Base-by-base conservation (phyloP, 2,797 vertebrate species). In the Lepidocolaptes lacrymiger region DNA sequence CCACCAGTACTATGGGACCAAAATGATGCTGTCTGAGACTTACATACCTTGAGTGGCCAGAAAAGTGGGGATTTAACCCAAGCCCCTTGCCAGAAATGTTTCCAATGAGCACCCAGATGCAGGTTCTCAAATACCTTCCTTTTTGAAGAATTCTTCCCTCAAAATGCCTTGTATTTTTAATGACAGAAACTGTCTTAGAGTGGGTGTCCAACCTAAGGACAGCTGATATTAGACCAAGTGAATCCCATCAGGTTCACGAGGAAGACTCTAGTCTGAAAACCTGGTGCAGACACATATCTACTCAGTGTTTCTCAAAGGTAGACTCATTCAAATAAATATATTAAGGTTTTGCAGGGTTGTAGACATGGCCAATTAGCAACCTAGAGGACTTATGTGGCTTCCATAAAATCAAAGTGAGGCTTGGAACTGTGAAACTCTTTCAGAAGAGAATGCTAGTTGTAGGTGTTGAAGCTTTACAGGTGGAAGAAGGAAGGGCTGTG, bases 231-330 rank as follows among this genome's bases (percentile, higher is more conserved):
- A 34, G 23, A 20, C 52, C 7, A 30, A 20, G 24, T 11, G 22
- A 68, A 78, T 54, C 20, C 11, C 51, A 48, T 15, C 8, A 34
- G 27, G 39, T 56, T 20, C 37, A 12, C 8, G 37, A 73, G 41
- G 55, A 84, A 77, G 32, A 24, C 9, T 59, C 13, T 15, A 3
- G 7, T 54, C 3, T 62, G 43, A 37, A 73, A 51, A 55, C 13
- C 2, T 3, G 12, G 17, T 8, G 9, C 17, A 39, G 27, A 6
- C 1, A 15, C n/a, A 5, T 7, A 12, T 28, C 49, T 74, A 12
- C n/a, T 69, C 43, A 46, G 0, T 67, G 27, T 21, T 74, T 54
- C 34, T 39, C 3, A 2, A 80, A 39, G 18, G 15, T 19, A 73
- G n/a, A 10, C 6, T 74, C 5, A 26, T 46, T 67, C 26, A 84